phyloP scores from a whole-genome alignment of 2,797 vertebrate genomes.

The Todus mexicanus region DNA sequence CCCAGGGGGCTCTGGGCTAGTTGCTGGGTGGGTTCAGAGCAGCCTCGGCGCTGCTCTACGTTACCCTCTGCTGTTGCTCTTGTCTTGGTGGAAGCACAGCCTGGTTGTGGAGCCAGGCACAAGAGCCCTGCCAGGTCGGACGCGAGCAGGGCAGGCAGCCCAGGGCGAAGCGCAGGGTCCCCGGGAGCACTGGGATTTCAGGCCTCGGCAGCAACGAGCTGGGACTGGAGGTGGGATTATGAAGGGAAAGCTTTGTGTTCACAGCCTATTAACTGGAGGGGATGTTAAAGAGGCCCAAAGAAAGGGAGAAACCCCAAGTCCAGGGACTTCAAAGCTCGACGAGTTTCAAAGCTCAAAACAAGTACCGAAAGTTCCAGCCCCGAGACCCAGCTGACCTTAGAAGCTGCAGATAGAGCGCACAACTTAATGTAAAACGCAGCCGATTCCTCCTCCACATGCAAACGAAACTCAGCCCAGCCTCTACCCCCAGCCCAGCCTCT shows the following conservation, averaged over 20 bases:
- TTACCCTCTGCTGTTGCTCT: background rate
- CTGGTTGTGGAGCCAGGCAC: background rate
- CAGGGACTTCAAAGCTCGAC: background rate
- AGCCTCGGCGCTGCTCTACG: background rate
- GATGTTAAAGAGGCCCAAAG: background rate
- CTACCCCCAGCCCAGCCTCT: background rate
- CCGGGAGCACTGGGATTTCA: background rate
- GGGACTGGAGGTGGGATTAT: background rate
- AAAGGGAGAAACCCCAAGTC: background rate
- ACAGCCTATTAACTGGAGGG: background rate
- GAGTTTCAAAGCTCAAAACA: background rate
- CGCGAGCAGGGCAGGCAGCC: rapidly evolving
- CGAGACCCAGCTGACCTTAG: background rate
- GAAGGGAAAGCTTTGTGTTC: background rate
- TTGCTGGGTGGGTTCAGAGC: background rate
- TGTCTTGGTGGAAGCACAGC: background rate
- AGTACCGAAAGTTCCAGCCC: background rate
- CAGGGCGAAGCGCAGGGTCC: background rate
- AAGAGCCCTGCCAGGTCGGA: background rate
- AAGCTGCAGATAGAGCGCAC: background rate
- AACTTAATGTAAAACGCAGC: background rate
- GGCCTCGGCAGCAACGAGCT: background rate
- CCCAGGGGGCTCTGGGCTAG: background rate
- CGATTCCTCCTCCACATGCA: background rate
- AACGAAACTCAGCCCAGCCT: background rate